Conservation (phyloP, 2,797 vertebrate genomes). For the Zalophus californianus region DNA sequence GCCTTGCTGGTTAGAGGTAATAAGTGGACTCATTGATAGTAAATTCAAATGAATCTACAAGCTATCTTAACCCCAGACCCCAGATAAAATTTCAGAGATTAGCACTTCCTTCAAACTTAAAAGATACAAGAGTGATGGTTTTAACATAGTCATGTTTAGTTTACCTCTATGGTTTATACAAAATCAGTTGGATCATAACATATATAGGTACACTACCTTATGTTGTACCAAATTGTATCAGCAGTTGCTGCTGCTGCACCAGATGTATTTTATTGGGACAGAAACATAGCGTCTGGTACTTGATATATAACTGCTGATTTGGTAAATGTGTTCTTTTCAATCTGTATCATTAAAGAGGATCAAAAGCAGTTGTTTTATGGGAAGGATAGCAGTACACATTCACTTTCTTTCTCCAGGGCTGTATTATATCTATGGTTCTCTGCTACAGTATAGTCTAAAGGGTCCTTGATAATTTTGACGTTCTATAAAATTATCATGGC, state of each 20-base stretch:
- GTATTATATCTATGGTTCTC: background rate
- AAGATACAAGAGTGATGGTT: background rate
- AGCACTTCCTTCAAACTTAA: background rate
- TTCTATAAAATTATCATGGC: background rate
- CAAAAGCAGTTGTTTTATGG: background rate
- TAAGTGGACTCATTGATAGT: background rate
- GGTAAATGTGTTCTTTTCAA: background rate
- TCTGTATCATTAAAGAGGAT: background rate
- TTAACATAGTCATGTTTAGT: background rate
- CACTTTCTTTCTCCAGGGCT: background rate
- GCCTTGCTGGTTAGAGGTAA: background rate
- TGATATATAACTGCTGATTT: background rate
- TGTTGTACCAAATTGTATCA: background rate
- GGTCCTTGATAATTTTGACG: background rate
- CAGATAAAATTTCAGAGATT: background rate
- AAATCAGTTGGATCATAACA: background rate
- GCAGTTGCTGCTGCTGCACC: background rate
- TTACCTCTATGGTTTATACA: background rate
- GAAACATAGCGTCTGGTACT: background rate
- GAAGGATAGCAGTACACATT: background rate
- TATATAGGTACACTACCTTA: background rate
- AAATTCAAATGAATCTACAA: background rate
- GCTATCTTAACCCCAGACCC: background rate
- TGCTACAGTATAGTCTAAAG: background rate
- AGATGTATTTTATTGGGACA: slow-evolving; percentile 3